Evolutionary conservation across 2,797 vertebrate species (phyloP).

Genomic region (Channallabes apus): DNA sequence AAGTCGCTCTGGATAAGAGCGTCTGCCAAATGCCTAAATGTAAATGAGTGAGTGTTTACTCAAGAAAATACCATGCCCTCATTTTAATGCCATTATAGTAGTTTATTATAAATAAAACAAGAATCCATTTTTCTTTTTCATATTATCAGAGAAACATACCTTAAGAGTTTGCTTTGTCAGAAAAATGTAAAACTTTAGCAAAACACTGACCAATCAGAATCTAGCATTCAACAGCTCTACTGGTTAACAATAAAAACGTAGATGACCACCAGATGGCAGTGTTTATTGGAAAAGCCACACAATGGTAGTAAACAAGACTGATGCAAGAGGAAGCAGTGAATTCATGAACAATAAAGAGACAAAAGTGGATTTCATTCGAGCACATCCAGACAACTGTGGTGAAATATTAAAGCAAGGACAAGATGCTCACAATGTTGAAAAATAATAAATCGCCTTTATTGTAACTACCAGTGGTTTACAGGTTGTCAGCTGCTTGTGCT

Average conservation of each 20-base stretch:
- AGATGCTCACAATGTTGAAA: constrained; percentile 61
- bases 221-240: background rate
- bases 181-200: background rate
- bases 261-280: constrained; percentile 26
- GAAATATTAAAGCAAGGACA: background rate
- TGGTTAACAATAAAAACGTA: no score
- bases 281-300: background rate
- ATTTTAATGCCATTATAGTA: background rate
- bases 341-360: constrained; percentile 3
- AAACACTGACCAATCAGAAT: background rate
- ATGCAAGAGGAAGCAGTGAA: background rate
- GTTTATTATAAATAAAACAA: background rate
- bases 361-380: background rate
- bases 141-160: background rate
- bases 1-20: no score
- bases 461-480: constrained; percentile 71
- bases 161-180: background rate
- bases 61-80: background rate
- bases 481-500: constrained; percentile 61
- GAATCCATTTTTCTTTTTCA: no score
- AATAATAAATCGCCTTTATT: constrained; percentile 77
- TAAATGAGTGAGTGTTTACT: background rate
- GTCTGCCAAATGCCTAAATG: no score
- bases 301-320: background rate
- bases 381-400: background rate